Evolutionary conservation across 2,797 vertebrate species (phyloP).

Genomic region (Acipenser transmontanus): DNA sequence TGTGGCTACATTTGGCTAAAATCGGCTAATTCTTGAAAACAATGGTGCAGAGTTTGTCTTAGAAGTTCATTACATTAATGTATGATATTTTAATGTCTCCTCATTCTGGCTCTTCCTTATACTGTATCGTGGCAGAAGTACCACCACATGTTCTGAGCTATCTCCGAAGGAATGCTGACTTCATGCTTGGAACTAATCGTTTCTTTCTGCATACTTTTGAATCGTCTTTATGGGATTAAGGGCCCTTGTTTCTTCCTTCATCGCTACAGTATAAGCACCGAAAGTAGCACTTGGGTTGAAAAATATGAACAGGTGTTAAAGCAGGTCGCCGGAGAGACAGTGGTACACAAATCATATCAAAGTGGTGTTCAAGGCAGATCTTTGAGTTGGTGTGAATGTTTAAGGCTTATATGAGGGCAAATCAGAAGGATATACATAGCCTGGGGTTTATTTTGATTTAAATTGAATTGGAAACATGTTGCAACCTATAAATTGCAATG

Average conservation of each 20-base stretch:
- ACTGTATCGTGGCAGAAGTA: too few relatives aligned
- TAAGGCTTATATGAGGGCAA: conserved; percentile 26
- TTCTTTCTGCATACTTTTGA: too few relatives aligned
- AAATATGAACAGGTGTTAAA: not conserved
- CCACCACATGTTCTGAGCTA: too few relatives aligned
- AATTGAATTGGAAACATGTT: conserved; percentile 53
- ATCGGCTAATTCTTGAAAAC: too few relatives aligned
- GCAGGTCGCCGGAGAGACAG: not conserved
- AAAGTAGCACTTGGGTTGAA: not conserved
- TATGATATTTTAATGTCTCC: too few relatives aligned
- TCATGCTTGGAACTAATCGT: too few relatives aligned
- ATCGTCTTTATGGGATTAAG: too few relatives aligned
- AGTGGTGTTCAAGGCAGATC: not conserved
- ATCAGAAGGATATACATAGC: conserved; percentile 42
- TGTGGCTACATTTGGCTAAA: too few relatives aligned
- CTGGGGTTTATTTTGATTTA: conserved; percentile 52
- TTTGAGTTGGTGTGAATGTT: conserved; percentile 17
- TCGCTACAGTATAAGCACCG: not conserved
- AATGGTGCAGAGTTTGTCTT: too few relatives aligned
- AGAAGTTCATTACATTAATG: too few relatives aligned
- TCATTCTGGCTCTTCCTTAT: too few relatives aligned
- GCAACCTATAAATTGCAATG: conserved; percentile 44
- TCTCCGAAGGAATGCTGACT: too few relatives aligned
- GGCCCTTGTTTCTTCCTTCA: not conserved
- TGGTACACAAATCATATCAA: not conserved